A percentile compares a stretch with the other conserved stretches of the same genome.
phyloP scores from a whole-genome alignment of 92 coral and sea anemone genomes.

The Micromussa lordhowensis region DNA sequence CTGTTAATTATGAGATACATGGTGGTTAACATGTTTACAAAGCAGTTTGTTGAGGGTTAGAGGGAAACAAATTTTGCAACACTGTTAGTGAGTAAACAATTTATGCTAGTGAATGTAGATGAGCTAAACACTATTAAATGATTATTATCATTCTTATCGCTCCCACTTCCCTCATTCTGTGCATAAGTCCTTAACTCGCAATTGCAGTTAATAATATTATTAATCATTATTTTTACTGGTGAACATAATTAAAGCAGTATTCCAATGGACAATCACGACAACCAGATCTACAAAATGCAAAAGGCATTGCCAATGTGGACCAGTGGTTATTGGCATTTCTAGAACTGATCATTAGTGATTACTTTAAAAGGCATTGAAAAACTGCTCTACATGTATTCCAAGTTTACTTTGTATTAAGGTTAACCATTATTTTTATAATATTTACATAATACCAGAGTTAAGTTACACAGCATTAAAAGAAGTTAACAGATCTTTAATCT shows the following conservation, averaged over 20 bases:
- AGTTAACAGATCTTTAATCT: constrained; percentile 8
- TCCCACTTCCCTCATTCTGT: not conserved
- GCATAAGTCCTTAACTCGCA: too few species aligned
- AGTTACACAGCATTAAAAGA: constrained; percentile 41
- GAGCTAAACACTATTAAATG: not conserved
- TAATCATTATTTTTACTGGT: not conserved
- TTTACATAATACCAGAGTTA: constrained; percentile 7
- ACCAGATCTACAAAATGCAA: not conserved
- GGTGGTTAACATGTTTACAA: not conserved
- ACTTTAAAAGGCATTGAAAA: constrained; percentile 16
- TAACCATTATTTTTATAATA: not conserved
- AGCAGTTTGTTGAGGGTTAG: not conserved
- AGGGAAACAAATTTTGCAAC: not conserved
- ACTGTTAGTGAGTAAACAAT: not conserved
- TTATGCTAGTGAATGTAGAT: not conserved
- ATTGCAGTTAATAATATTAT: not conserved
- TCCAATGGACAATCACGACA: not conserved
- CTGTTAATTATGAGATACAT: not conserved
- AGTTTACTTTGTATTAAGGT: not conserved
- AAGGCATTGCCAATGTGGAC: not conserved
- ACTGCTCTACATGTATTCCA: constrained; percentile 13
- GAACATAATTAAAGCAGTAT: not conserved
- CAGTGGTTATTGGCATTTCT: too few species aligned
- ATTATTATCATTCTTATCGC: not conserved
- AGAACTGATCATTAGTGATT: not conserved